Conservation (phyloP, 1,140 invertebrate species). For the Lasioglossum baleicum region DNA sequence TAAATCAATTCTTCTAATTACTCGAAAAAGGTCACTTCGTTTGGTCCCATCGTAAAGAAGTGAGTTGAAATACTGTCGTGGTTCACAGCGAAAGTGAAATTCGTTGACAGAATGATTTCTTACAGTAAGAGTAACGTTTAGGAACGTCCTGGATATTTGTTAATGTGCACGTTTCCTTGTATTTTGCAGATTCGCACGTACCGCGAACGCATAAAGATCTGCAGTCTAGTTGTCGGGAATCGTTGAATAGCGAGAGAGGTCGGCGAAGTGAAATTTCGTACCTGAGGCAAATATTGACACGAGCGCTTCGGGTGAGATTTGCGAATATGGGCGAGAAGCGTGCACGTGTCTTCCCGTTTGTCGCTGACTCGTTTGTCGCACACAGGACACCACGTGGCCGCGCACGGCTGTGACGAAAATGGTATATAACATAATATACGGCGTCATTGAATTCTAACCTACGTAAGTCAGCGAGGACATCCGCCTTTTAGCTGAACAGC, state of each 20-base stretch:
- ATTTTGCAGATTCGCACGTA: too few relatives aligned
- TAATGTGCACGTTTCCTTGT: too few relatives aligned
- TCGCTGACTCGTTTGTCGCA: slow-evolving; percentile 58
- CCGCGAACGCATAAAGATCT: too few relatives aligned
- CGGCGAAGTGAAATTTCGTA: background rate
- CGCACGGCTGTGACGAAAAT: slow-evolving; percentile 18
- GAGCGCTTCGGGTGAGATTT: slow-evolving; percentile 39
- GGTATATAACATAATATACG: background rate
- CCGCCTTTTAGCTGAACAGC: background rate
- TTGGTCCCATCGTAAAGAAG: too few relatives aligned
- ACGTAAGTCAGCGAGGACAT: background rate
- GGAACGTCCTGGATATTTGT: background rate
- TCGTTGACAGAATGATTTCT: too few relatives aligned
- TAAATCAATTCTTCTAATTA: too few relatives aligned
- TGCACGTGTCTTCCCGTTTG: slow-evolving; percentile 43
- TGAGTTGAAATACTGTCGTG: too few relatives aligned
- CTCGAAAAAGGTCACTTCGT: too few relatives aligned
- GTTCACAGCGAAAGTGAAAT: too few relatives aligned
- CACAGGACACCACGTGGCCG: slow-evolving; percentile 54
- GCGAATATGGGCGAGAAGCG: slow-evolving; percentile 46
- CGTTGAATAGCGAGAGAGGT: background rate
- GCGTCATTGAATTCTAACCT: slow-evolving; percentile 17
- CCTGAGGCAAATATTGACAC: slow-evolving; percentile 18
- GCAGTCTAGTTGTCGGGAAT: background rate
- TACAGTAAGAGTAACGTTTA: too few relatives aligned